Evolutionary conservation across 2,888 invertebrate genomes (phyloP).

Genomic region (Neelides folsomi): DNA sequence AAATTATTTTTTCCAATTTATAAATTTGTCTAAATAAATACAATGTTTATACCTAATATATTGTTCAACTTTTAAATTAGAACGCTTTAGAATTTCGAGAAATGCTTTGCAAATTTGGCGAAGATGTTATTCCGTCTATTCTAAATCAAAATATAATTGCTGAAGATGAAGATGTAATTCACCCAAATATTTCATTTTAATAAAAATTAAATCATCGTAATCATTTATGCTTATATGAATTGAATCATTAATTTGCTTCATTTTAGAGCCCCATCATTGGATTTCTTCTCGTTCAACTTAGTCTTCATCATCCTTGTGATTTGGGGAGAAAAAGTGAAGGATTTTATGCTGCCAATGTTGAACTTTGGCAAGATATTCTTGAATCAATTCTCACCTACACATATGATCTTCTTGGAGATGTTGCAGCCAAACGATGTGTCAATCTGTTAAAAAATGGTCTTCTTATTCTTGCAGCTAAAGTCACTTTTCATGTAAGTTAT

Average conservation of each 20-base stretch:
- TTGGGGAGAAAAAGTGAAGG: slow-evolving; percentile 11
- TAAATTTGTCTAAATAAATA: too few species aligned
- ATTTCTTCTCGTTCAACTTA: slow-evolving; percentile 42
- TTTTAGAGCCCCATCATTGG: slow-evolving; percentile 38
- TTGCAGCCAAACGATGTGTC: slow-evolving; percentile 1
- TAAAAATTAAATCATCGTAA: too few species aligned
- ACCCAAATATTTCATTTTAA: neutral
- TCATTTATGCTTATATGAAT: too few species aligned
- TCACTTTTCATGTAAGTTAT: too few species aligned
- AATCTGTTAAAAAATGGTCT: too few species aligned
- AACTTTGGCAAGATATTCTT: slow-evolving; percentile 22
- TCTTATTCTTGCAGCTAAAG: too few species aligned
- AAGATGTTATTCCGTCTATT: slow-evolving; percentile 17
- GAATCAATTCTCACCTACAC: slow-evolving; percentile 18
- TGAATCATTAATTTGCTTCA: neutral
- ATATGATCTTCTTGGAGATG: slow-evolving; percentile 21
- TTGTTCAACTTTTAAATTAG: slow-evolving; percentile 17
- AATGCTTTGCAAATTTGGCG: slow-evolving; percentile 26
- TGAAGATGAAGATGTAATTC: slow-evolving; percentile 16
- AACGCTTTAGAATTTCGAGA: slow-evolving; percentile 28
- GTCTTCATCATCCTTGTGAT: slow-evolving; percentile 42
- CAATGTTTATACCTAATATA: too few species aligned
- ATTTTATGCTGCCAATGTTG: slow-evolving; percentile 17
- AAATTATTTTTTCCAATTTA: too few species aligned
- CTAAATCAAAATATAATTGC: slow-evolving; percentile 7